Evolutionary conservation across 2,113 vertebrate species (phyloP), one percentile per base, ranked within the genome.

Genomic region (Podocnemis expansa): DNA sequence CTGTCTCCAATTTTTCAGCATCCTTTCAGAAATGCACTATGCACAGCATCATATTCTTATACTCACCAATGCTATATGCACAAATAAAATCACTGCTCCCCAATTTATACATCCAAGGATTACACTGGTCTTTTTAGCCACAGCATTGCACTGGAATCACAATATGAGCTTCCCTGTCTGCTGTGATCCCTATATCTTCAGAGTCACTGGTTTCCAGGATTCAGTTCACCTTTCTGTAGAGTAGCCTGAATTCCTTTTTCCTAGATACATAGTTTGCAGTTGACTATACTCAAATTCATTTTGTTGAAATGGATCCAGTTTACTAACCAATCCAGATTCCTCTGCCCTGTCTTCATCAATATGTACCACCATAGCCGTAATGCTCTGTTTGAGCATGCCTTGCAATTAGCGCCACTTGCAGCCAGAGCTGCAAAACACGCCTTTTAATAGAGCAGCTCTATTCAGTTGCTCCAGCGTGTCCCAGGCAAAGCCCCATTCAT

Each of bases 301-400:
- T 70, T 51, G 60, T 82, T 91, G 93, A 86, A 93, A 93, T 81
- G 0, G 0, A 38, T 88, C 89, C 87, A 93, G 25, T 88, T 56
- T 93, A 87, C 94, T 88, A 90, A 91, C 56, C 45, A 87, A 80
- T 87, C 83, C 78, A 90, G 90, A 95, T 94, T 88, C 93, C 56
- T 94, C 95, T 85, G 60, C 70, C 58, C 90, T 88, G 22, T 84
- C 96, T 90, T 93, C 96, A 93, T 90, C 89, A 87, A 91, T 94
- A 95, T 94, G 96, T 95, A 89, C n/a, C n/a, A n/a, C n/a, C n/a
- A n/a, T n/a, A n/a, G n/a, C n/a, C n/a, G n/a, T n/a, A n/a, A n/a
- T n/a, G n/a, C n/a, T n/a, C n/a, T n/a, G n/a, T n/a, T n/a, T n/a
- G n/a, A n/a, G n/a, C n/a, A n/a, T n/a, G n/a, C n/a, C n/a, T n/a